These are phyloP conservation scores for Therioaphis trifolii DNA, from an alignment of 2,888 invertebrate species.

Conservation along the genomic window DNA sequence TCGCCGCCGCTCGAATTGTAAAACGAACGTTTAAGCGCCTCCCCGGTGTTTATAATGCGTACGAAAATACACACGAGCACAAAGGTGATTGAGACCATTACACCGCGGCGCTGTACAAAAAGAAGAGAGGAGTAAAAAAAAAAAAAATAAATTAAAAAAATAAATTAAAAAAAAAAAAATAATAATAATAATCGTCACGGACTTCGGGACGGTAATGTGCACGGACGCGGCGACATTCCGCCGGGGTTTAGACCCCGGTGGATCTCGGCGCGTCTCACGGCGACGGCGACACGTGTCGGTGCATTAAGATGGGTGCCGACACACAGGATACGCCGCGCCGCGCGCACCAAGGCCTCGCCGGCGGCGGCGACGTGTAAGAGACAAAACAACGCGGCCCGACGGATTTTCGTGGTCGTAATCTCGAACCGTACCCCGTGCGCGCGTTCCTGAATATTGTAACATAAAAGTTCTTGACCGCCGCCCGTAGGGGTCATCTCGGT, in stretches of 20 bases:
- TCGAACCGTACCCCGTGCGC: neutral
- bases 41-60: neutral
- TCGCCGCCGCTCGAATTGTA: neutral
- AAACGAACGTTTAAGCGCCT: neutral
- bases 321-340: neutral
- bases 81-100: slow-evolving; percentile 28
- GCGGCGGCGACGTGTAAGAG: neutral
- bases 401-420: neutral
- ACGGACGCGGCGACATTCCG: slow-evolving; percentile 38
- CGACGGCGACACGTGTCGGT: slow-evolving; percentile 1
- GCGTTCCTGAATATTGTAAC: neutral
- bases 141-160: too few species aligned
- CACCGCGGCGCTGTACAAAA: neutral
- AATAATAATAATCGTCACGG: too few species aligned
- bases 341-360: too few species aligned
- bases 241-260: slow-evolving; percentile 5
- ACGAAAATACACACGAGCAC: neutral
- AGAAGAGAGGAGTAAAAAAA: neutral
- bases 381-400: neutral
- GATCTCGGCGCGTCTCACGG: too few species aligned
- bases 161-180: too few species aligned
- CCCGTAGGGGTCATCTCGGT: too few species aligned
- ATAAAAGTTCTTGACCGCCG: neutral
- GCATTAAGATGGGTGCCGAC: slow-evolving; percentile 34
- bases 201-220: slow-evolving; percentile 1